phyloP scores from a whole-genome alignment of 2,888 invertebrate genomes.

The Tipula unca region DNA sequence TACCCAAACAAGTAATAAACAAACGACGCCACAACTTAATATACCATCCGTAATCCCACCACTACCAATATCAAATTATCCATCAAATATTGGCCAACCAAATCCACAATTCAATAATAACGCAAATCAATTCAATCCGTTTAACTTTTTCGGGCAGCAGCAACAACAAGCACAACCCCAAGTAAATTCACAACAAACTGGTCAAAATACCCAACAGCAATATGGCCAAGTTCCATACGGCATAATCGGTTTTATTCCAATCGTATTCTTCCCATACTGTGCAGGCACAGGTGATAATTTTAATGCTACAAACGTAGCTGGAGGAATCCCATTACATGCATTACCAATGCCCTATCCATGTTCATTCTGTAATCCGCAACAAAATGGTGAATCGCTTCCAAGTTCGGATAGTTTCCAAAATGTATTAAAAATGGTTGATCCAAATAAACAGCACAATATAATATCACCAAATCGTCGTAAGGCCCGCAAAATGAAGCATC shows the following conservation, averaged over 20 bases:
- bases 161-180: conserved; percentile 28
- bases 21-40: conserved; percentile 30
- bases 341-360: conserved; percentile 55
- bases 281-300: conserved; percentile 35
- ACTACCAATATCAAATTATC: conserved; percentile 31
- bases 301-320: conserved; percentile 42
- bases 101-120: conserved; percentile 28
- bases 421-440: conserved; percentile 29
- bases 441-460: conserved; percentile 25
- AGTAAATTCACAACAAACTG: conserved; percentile 31
- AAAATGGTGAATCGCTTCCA: conserved; percentile 23
- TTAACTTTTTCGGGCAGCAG: neutral
- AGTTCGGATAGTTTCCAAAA: conserved; percentile 30
- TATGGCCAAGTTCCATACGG: conserved; percentile 45
- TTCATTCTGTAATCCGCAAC: conserved; percentile 46
- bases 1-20: neutral
- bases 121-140: conserved; percentile 32
- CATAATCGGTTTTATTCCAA: conserved; percentile 60
- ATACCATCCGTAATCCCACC: conserved; percentile 27
- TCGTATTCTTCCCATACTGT: conserved; percentile 61
- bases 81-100: conserved; percentile 24
- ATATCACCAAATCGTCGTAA: conserved; percentile 30
- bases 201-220: conserved; percentile 37
- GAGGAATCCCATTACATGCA: conserved; percentile 48
- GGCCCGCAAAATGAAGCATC: conserved; percentile 20